Conservation (phyloP, 2,797 vertebrate genomes). For the Lutjanus campechanus region DNA sequence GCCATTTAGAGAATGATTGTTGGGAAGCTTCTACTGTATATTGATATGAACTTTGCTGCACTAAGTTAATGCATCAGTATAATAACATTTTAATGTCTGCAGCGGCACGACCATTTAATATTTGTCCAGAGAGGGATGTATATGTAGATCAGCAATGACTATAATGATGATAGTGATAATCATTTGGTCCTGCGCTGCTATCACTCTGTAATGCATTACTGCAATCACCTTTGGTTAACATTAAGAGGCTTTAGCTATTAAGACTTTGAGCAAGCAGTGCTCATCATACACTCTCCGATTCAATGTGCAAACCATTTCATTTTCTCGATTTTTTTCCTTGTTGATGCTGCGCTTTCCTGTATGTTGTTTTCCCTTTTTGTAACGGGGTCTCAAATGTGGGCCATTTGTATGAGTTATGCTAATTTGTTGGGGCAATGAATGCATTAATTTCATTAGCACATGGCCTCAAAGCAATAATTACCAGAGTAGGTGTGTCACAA, state of each 20-base stretch:
- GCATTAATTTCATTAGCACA: constrained; percentile 99
- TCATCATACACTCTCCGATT: constrained; percentile 81
- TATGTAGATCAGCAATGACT: constrained; percentile 83
- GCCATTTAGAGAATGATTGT: constrained; percentile 75
- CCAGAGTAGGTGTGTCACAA: constrained; percentile 99
- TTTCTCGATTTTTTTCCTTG: constrained; percentile 77
- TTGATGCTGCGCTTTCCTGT: constrained; percentile 48
- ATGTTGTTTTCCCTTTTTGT: constrained; percentile 68
- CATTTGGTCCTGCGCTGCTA: constrained; percentile 77
- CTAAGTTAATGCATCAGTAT: constrained; percentile 82
- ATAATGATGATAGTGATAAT: constrained; percentile 85
- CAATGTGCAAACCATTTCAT: constrained; percentile 85
- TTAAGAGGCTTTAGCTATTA: constrained; percentile 88
- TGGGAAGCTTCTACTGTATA: constrained; percentile 62
- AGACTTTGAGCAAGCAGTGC: constrained; percentile 84
- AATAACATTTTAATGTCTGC: constrained; percentile 87
- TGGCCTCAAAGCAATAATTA: constrained; percentile 99
- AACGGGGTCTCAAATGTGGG: constrained; percentile 93
- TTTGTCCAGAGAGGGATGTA: constrained; percentile 80
- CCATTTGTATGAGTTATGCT: constrained; percentile 99
- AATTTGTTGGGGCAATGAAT: constrained; percentile 99
- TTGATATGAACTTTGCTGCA: constrained; percentile 76
- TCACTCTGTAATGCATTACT: constrained; percentile 79
- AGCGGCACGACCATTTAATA: constrained; percentile 77
- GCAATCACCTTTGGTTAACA: constrained; percentile 84